Base-by-base conservation (phyloP, 2,888 invertebrate species). In the Cheiracanthium punctorium region DNA sequence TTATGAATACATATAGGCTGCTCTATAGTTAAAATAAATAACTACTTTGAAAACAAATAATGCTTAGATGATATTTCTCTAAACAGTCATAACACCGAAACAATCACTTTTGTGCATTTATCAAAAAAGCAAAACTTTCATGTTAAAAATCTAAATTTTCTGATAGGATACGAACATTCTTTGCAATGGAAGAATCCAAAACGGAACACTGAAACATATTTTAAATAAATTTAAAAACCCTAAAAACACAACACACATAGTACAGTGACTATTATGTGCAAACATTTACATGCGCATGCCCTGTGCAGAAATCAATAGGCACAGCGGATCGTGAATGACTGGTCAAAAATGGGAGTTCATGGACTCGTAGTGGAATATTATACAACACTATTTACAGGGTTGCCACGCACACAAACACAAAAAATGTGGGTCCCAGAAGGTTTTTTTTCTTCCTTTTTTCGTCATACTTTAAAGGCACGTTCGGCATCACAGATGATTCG, bases 401-500 rank as follows among this genome's bases (percentile, higher is more conserved):
- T 58, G 58, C 24, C 58, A 58, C 17, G 24, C 24, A 37, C 37
- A 37, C 37, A 64, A 64, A 64, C 30, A 14, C 17, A 1, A 28
- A 29, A 70, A 70, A 70, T 12, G 71, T 43, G 17, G 8, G 7
- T 28, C 1, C 17, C 43, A 69, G 32, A 67, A 17, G 71, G 17
- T 71, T 43, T 71, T 28, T 4, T 37, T 10, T 37, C 37, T 37
- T n/a, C n/a, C n/a, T n/a, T n/a, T n/a, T n/a, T n/a, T n/a, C n/a
- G 70, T 37, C 24, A 70, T 24, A 70, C 71, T 43, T 71, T 24
- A 43, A 71, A 71, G 71, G 73, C 79, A 79, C 69, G 17, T 71
- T 74, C 70, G 28, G 69, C 77, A 84, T 77, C 84, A 84, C 79
- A 85, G 69, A 79, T 85, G 79, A 79, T 58, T 67, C 65, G 71